Percentiles rank a stretch among this genome's conserved stretches.
Conservation (phyloP, 2,888 invertebrate species). For the Noctua comes region DNA sequence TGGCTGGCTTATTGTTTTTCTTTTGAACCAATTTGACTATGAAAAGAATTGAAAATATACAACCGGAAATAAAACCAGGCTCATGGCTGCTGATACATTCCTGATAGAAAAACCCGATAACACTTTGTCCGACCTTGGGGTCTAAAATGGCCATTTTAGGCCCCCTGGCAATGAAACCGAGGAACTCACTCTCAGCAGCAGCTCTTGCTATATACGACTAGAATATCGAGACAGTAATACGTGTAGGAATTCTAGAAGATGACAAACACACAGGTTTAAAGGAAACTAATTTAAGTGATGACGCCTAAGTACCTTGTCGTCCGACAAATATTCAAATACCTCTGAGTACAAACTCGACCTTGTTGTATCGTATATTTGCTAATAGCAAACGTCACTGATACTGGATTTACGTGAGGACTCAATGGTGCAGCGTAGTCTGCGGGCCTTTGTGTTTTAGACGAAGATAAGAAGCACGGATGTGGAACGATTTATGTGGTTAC, state of each 20-base stretch:
- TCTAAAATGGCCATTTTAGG: neutral
- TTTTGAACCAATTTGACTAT: neutral
- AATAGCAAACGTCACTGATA: constrained; percentile 69
- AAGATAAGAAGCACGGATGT: constrained; percentile 48
- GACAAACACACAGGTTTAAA: constrained; percentile 11
- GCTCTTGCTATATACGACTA: neutral
- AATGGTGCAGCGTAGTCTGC: constrained; percentile 15
- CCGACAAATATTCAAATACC: constrained; percentile 38
- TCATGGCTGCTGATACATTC: neutral
- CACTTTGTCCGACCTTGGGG: neutral
- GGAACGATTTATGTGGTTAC: constrained; percentile 26
- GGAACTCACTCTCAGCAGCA: neutral
- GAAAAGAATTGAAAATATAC: too few relatives aligned
- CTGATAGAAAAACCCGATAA: neutral
- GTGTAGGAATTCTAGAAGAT: neutral
- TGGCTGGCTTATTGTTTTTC: neutral
- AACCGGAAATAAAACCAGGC: neutral
- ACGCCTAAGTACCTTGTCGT: constrained; percentile 5
- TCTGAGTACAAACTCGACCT: constrained; percentile 65
- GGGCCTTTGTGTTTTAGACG: constrained; percentile 18
- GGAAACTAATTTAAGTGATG: constrained; percentile 5
- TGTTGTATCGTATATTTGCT: constrained; percentile 73
- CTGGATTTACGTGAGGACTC: constrained; percentile 34
- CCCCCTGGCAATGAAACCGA: neutral
- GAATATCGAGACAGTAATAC: neutral